These are phyloP conservation scores for Macrosiphum euphorbiae DNA, from an alignment of 2,888 invertebrate genomes.

Conservation along the genomic window DNA sequence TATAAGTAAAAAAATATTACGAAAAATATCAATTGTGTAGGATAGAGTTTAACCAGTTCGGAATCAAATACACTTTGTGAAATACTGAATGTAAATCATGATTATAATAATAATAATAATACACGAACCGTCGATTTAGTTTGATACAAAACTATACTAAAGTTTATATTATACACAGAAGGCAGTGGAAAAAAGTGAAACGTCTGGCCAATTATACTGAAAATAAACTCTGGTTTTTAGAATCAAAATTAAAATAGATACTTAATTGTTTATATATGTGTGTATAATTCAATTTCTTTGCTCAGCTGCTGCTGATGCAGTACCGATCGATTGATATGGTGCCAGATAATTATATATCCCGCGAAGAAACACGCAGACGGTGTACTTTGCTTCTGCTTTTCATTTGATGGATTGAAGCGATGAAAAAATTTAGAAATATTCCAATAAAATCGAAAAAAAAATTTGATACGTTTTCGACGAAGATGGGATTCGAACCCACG, in stretches of 20 bases:
- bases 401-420: slow-evolving; percentile 18
- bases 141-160: background rate
- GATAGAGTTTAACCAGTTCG: background rate
- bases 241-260: slow-evolving; percentile 58
- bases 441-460: background rate
- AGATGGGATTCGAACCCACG: slow-evolving; percentile 88
- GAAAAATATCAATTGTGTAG: background rate
- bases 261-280: slow-evolving; percentile 8
- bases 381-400: slow-evolving; percentile 1
- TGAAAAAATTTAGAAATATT: background rate
- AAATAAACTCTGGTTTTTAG: slow-evolving; percentile 32
- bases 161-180: slow-evolving; percentile 31
- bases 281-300: background rate
- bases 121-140: background rate
- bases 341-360: slow-evolving; percentile 18
- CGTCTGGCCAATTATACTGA: slow-evolving; percentile 41
- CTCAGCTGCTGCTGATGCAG: background rate
- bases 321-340: slow-evolving; percentile 33
- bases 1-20: background rate
- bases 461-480: slow-evolving; percentile 73
- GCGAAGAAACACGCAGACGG: background rate
- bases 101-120: background rate
- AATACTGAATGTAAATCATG: background rate
- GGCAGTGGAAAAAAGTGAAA: slow-evolving; percentile 5
- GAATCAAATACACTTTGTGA: background rate